phyloP scores from a whole-genome alignment of 2,888 invertebrate genomes.

The Thecophora atra region DNA sequence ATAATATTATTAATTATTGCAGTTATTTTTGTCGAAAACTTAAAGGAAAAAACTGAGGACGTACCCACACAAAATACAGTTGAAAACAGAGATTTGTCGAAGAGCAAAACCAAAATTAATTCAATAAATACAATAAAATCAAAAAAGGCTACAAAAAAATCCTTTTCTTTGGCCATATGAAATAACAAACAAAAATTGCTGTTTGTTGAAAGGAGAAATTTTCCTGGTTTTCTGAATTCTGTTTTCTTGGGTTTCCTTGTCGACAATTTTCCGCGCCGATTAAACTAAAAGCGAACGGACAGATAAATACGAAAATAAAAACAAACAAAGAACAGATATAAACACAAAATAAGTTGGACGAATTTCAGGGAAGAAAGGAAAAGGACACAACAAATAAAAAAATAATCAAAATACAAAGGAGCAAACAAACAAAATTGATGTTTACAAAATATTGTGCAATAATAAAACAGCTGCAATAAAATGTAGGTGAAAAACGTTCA shows the following conservation, averaged over 20 bases:
- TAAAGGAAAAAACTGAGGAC: neutral
- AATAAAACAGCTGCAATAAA: neutral
- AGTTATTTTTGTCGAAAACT: constrained; percentile 1
- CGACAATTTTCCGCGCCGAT: constrained; percentile 23
- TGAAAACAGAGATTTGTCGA: too few relatives aligned
- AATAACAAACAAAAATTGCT: constrained; percentile 15
- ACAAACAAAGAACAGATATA: neutral
- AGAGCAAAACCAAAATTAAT: neutral
- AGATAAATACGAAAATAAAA: constrained; percentile 11
- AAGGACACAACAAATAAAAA: constrained; percentile 1
- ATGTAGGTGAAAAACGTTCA: neutral
- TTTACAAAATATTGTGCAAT: neutral
- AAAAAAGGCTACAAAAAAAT: neutral
- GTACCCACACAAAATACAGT: too few relatives aligned
- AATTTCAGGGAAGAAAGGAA: neutral
- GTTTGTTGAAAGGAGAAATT: neutral
- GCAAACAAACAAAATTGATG: neutral
- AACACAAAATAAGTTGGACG: neutral
- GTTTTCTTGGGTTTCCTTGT: neutral
- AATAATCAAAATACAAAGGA: constrained; percentile 14
- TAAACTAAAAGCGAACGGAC: constrained; percentile 6
- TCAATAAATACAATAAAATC: constrained; percentile 4
- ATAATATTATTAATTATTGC: neutral
- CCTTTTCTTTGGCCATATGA: too few relatives aligned
- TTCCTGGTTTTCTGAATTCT: constrained; percentile 6